Evolutionary conservation across 2,113 vertebrate genomes (phyloP).

Genomic region (Microtus pennsylvanicus): DNA sequence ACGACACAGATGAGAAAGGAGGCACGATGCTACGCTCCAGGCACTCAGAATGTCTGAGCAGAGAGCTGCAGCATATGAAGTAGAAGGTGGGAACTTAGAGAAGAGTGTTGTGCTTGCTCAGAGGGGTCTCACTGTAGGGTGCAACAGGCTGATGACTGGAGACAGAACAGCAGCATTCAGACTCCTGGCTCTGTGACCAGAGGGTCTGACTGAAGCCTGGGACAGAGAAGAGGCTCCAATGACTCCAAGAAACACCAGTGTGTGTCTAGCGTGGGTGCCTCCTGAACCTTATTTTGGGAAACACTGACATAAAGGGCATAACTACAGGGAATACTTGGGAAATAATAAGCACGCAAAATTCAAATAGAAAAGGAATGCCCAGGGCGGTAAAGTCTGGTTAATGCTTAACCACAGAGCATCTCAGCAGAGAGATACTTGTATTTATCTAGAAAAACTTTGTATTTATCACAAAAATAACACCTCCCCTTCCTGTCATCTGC

Average conservation of each 20-base stretch:
- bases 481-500: neutral
- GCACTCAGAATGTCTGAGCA: neutral
- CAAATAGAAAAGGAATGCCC: neutral
- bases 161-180: neutral
- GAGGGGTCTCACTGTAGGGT: neutral
- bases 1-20: neutral
- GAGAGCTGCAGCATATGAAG: neutral
- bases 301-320: conserved; percentile 3
- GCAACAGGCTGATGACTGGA: neutral
- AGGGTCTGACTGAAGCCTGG: neutral
- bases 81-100: neutral
- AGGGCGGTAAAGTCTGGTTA: neutral
- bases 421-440: neutral
- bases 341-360: neutral
- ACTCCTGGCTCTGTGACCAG: neutral
- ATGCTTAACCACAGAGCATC: neutral
- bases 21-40: neutral
- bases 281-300: conserved; percentile 15
- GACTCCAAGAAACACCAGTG: neutral
- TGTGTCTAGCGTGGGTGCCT: neutral
- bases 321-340: neutral
- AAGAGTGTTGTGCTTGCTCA: neutral
- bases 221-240: neutral
- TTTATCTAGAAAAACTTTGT: neutral
- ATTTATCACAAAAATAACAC: neutral